phyloP scores from a whole-genome alignment of 2,888 invertebrate genomes.

The Nesidiocoris tenuis region DNA sequence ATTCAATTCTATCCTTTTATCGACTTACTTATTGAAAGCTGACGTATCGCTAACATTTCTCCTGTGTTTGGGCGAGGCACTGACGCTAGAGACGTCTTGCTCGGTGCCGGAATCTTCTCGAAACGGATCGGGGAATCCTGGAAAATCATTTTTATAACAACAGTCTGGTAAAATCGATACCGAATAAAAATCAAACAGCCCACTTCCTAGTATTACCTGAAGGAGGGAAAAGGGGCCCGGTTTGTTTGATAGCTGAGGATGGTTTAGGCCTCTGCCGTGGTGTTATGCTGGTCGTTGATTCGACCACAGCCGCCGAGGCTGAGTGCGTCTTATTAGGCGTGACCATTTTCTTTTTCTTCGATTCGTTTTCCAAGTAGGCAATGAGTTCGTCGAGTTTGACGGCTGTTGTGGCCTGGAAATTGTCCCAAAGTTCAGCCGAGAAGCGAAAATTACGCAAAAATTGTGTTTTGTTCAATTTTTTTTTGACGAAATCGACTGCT shows the following conservation, averaged over 20 bases:
- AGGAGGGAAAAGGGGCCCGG: conserved; percentile 60
- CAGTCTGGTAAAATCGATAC: neutral
- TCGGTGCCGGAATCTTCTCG: conserved; percentile 57
- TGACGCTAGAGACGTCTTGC: conserved; percentile 54
- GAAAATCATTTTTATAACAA: conserved; percentile 5
- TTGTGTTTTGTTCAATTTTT: too few relatives aligned
- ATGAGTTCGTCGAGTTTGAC: conserved; percentile 67
- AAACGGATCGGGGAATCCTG: conserved; percentile 69
- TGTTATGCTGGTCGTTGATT: conserved; percentile 80
- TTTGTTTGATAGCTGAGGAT: conserved; percentile 47
- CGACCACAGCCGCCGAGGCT: conserved; percentile 58
- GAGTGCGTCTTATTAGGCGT: conserved; percentile 57
- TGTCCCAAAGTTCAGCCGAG: too few relatives aligned
- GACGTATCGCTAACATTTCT: conserved; percentile 83
- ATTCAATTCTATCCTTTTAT: too few relatives aligned
- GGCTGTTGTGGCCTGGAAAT: conserved; percentile 64
- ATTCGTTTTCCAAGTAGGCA: conserved; percentile 70
- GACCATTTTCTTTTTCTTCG: conserved; percentile 57
- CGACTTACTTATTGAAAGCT: conserved; percentile 75
- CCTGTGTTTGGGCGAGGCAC: conserved; percentile 60
- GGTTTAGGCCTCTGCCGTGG: conserved; percentile 77
- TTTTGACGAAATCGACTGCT: too few relatives aligned
- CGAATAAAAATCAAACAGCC: neutral
- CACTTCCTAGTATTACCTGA: conserved; percentile 55
- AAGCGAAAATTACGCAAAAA: conserved; percentile 28